Base-by-base conservation (phyloP, 2,113 vertebrate species). In the Perca flavescens region DNA sequence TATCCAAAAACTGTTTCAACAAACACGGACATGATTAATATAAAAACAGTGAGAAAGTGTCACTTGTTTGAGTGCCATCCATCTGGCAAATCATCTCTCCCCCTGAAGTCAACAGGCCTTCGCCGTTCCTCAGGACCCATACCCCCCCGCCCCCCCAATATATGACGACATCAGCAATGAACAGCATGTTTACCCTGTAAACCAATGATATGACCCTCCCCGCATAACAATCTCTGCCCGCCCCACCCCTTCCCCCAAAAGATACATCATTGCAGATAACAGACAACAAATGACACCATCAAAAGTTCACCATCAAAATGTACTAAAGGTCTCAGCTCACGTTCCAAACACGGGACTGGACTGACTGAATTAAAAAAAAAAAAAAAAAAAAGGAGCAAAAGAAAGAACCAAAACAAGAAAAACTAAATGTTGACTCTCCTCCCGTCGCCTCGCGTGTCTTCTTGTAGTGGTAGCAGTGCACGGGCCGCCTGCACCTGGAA, bases 121-220 rank as follows among this genome's bases (percentile, higher is more conserved):
- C 31, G 46, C 78, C 17, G n/a, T 65, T 84, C 72, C 82, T 85
- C 77, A 76, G 86, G 80, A 83, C 77, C 82, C 80, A 71, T 61
- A 79, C 17, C 60, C 17, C 4, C 63, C 78, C 11, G 12, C 53
- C 47, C 4, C 52, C 80, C 22, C 2, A 81, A 91, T 54, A 88
- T 85, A 81, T 86, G 86, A 92, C 88, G 84, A 92, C 87, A 91
- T 89, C 88, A 89, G 87, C 80, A 87, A 89, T 66, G 54, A 89
- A 94, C 86, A 84, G 84, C 83, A 87, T 84, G 87, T 92, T 91
- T 94, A 96, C 94, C 95, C 94, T 95, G 95, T 95, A 94, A 95
- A 95, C 94, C 94, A 94, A 91, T 87, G 89, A 94, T 89, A 92
- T 89, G 86, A 90, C 89, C 89, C 87, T 58, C 79, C 67, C 67